phyloP scores from a whole-genome alignment of 1,140 invertebrate species.

The Cyclina sinensis region DNA sequence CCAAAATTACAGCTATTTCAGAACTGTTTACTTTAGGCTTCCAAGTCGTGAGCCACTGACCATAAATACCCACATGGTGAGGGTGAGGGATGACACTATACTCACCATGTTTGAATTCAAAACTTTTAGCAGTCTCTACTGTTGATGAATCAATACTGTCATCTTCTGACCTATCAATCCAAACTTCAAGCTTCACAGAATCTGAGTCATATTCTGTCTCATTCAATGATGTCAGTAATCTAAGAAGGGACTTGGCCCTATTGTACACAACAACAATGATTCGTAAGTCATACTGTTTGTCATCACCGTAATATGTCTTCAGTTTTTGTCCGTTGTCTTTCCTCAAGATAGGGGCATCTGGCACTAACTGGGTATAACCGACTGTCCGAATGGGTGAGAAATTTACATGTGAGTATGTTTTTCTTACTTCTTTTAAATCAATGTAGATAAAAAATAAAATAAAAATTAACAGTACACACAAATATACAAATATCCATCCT shows the following conservation, averaged over 20 bases:
- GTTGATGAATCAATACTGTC: constrained; percentile 66
- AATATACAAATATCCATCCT: no score
- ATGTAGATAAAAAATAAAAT: neutral
- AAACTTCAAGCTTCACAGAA: constrained; percentile 71
- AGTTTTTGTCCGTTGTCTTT: neutral
- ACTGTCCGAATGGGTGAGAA: neutral
- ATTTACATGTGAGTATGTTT: neutral
- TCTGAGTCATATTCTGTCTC: constrained; percentile 66
- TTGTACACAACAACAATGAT: constrained; percentile 70
- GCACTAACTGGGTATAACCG: neutral
- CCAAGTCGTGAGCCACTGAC: constrained; percentile 80
- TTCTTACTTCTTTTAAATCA: neutral
- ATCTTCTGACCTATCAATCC: constrained; percentile 70
- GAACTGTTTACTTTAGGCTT: constrained; percentile 59
- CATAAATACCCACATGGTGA: constrained; percentile 72
- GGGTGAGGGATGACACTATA: constrained; percentile 67
- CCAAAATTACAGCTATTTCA: constrained; percentile 77
- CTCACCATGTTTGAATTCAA: constrained; percentile 72
- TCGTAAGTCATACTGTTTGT: constrained; percentile 49
- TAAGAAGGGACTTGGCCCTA: constrained; percentile 62
- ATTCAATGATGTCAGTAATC: constrained; percentile 70
- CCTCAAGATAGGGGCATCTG: neutral
- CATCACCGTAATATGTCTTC: neutral
- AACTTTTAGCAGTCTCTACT: constrained; percentile 48
- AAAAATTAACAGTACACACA: neutral